Conservation (phyloP, 2,113 vertebrate genomes). For the Hirundichthys speculiger region DNA sequence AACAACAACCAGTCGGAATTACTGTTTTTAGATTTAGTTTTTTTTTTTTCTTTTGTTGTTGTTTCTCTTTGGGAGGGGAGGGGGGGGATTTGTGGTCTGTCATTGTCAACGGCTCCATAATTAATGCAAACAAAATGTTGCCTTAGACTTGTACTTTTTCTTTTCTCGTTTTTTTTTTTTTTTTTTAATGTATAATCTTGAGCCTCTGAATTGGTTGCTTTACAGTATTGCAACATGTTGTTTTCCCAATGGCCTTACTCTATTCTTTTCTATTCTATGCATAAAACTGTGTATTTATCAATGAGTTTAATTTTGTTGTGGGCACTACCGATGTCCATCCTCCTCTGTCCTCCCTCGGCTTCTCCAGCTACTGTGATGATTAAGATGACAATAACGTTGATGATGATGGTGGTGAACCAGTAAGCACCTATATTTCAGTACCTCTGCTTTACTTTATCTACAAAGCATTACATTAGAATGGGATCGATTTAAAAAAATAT, state of each 20-base stretch:
- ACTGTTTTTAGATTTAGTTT: neutral
- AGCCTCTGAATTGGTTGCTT: slow-evolving; percentile 67
- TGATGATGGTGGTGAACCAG: slow-evolving; percentile 45
- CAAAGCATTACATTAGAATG: slow-evolving; percentile 55
- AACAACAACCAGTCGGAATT: slow-evolving; percentile 9
- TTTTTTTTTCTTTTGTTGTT: too few relatives aligned
- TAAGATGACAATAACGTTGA: slow-evolving; percentile 18
- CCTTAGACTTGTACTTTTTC: slow-evolving; percentile 79
- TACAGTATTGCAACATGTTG: slow-evolving; percentile 62
- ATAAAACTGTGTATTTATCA: slow-evolving; percentile 75
- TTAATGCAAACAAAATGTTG: slow-evolving; percentile 77
- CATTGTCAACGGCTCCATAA: slow-evolving; percentile 58
- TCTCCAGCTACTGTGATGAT: slow-evolving; percentile 67
- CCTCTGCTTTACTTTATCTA: slow-evolving; percentile 57
- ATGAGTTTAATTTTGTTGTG: slow-evolving; percentile 58
- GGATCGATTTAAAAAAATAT: slow-evolving; percentile 10
- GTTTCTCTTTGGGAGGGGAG: neutral
- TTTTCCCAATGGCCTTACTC: slow-evolving; percentile 77
- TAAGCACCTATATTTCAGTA: slow-evolving; percentile 66
- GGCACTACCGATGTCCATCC: slow-evolving; percentile 67
- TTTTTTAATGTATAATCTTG: slow-evolving; percentile 57
- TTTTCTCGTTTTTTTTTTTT: slow-evolving; percentile 17
- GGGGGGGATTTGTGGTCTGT: slow-evolving; percentile 3
- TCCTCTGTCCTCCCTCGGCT: slow-evolving; percentile 44
- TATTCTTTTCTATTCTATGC: slow-evolving; percentile 81